Evolutionary conservation across 2,797 vertebrate species (phyloP).

Genomic region (Diglossa cyanea): DNA sequence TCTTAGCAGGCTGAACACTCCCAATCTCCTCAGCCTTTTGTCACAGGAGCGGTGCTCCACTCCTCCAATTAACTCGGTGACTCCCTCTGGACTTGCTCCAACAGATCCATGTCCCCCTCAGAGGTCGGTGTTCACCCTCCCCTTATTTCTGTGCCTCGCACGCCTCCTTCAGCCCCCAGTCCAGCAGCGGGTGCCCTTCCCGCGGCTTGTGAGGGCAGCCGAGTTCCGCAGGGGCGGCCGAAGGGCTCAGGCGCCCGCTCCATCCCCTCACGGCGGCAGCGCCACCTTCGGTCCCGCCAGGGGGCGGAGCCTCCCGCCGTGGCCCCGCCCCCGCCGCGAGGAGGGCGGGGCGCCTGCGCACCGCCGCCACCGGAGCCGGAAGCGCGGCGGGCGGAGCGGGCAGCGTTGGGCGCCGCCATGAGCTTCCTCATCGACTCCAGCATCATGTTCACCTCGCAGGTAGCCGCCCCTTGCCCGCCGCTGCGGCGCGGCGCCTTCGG

Average conservation of each 20-base stretch:
- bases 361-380: not conserved
- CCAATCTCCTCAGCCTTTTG: not conserved
- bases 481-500: not conserved
- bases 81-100: not conserved
- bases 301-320: not conserved
- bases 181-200: not conserved
- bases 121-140: not conserved
- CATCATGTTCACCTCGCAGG: slow-evolving; percentile 96
- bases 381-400: not conserved
- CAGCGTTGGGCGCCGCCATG: slow-evolving; percentile 69
- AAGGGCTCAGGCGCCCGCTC: rapidly evolving
- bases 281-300: rapidly evolving
- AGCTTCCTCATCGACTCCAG: slow-evolving; percentile 92
- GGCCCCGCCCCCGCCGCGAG: not conserved
- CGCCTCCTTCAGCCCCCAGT: not conserved
- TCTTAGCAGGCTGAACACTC: not conserved
- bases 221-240: rapidly evolving
- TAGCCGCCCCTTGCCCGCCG: slow-evolving; percentile 39
- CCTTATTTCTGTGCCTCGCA: not conserved
- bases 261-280: rapidly evolving
- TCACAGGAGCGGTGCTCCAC: not conserved
- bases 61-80: too few species aligned
- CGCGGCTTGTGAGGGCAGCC: too few species aligned
- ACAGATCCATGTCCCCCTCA: not conserved
- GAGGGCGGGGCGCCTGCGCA: not conserved